A percentile compares a stretch with the other conserved stretches of the same genome.
phyloP scores from a whole-genome alignment of 2,888 invertebrate species.

The Lomographa bimaculata region DNA sequence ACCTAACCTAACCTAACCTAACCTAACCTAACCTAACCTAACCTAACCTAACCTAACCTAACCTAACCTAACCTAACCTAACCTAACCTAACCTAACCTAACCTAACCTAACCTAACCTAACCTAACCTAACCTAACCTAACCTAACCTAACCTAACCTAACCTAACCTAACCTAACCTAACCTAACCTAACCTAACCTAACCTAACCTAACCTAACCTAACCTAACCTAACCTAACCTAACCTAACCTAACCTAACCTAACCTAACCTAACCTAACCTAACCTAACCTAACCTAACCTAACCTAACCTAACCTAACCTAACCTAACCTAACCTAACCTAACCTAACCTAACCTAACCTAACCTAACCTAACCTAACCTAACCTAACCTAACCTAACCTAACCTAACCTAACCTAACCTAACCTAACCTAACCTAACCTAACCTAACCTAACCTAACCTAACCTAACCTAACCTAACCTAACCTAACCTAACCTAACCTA shows the following conservation, averaged over 20 bases:
- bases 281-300: conserved; percentile 1
- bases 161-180: conserved; percentile 1
- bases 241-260: conserved; percentile 1
- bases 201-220: conserved; percentile 1
- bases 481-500: conserved; percentile 1
- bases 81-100: conserved; percentile 1
- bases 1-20: conserved; percentile 1
- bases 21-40: conserved; percentile 1
- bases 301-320: conserved; percentile 1
- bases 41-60: conserved; percentile 1
- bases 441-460: conserved; percentile 1
- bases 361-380: conserved; percentile 1
- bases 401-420: conserved; percentile 1
- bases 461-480: conserved; percentile 1
- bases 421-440: conserved; percentile 1
- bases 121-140: conserved; percentile 1
- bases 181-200: conserved; percentile 1
- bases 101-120: conserved; percentile 1
- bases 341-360: conserved; percentile 1
- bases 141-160: conserved; percentile 1
- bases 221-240: conserved; percentile 1
- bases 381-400: conserved; percentile 1
- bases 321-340: conserved; percentile 1
- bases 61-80: conserved; percentile 1
- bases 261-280: conserved; percentile 1